Evolutionary conservation across 2,113 vertebrate genomes (phyloP).

Genomic region (Apteryx mantelli): DNA sequence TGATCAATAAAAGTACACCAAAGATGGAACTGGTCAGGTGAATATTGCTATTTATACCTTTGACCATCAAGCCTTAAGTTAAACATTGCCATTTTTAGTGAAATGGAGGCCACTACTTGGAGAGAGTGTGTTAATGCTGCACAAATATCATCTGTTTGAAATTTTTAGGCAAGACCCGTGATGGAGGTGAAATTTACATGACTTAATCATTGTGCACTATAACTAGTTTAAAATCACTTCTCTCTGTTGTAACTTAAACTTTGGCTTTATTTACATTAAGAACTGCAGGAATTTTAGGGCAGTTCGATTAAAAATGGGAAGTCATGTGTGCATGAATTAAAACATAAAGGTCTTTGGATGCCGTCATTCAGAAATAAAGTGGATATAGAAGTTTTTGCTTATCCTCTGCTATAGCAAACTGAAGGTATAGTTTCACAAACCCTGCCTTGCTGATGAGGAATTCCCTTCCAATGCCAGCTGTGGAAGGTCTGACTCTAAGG

Average conservation of each 20-base stretch:
- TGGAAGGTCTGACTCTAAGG: not conserved
- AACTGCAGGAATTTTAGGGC: not conserved
- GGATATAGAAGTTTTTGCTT: not conserved
- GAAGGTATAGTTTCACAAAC: not conserved
- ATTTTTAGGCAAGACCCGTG: not conserved
- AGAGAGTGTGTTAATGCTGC: not conserved
- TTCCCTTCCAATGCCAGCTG: rapidly evolving
- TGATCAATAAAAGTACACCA: not conserved
- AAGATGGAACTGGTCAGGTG: not conserved
- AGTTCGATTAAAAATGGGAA: not conserved
- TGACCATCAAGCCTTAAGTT: not conserved
- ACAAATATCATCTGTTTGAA: not conserved
- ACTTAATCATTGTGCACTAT: rapidly evolving
- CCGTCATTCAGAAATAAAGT: not conserved
- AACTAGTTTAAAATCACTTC: not conserved
- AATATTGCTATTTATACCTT: not conserved
- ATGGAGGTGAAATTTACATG: not conserved
- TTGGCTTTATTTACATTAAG: not conserved
- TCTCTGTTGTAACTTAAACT: not conserved
- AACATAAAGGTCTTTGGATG: not conserved
- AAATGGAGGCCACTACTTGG: not conserved
- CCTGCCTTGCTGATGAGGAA: not conserved
- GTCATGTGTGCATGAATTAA: not conserved
- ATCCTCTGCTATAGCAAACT: rapidly evolving
- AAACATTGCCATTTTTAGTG: not conserved